Base-by-base conservation (phyloP, 2,888 invertebrate species). In the Salpingus planirostris region DNA sequence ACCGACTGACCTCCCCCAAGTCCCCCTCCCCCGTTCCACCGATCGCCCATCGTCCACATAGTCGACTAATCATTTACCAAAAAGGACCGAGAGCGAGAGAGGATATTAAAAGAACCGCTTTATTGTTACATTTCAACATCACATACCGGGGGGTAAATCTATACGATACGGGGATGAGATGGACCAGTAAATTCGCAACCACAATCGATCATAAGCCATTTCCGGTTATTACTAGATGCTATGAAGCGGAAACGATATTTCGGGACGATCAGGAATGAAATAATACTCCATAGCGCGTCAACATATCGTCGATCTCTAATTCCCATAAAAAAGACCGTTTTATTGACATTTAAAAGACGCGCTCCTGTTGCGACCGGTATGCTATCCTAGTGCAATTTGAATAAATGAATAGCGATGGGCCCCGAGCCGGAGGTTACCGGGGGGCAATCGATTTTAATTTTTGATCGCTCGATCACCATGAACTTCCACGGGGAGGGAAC, bases 131-230 rank as follows among this genome's bases (percentile, higher is more conserved):
- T 33, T 30, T 30, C 33, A n/a, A 23, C 13, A 37, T 37, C 33
- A 37, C 33, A 37, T 33, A 30, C 33, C 30, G 27, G 11, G 33
- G 27, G 11, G 18, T 6, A 18, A 8, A n/a, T n/a, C n/a, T n/a
- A n/a, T n/a, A n/a, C n/a, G n/a, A n/a, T n/a, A n/a, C n/a, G n/a
- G n/a, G n/a, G n/a, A n/a, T n/a, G n/a, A 18, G 18, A 18, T 8
- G 18, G 8, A 18, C 8, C 18, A 18, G 27, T 28, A 31, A 38
- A 37, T 24, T 37, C 29, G 24, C 24, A 30, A 38, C 31, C 34
- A 23, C 31, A 38, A 38, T 38, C 38, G 38, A 38, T 38, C 38
- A 38, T 38, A 32, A 38, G 34, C 38, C 29, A 38, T 38, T 38
- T 38, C 35, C 38, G 38, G 33, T 38, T 31, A 38, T 38, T 34